Conservation (phyloP, 2,797 vertebrate genomes). For the Neostethus bicornis region DNA sequence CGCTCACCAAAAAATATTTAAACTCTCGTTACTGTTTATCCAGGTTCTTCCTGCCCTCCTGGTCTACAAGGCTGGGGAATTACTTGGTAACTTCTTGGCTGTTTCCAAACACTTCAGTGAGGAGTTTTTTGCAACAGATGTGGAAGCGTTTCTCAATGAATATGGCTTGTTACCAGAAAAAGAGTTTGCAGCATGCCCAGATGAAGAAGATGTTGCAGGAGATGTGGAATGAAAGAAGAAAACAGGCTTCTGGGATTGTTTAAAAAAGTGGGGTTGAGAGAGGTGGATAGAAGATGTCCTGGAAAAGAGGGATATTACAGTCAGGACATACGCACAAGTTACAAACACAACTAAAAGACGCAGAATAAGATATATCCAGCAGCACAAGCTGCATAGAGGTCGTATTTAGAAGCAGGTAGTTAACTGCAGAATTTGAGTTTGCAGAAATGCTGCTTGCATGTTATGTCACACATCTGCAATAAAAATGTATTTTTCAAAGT, state of each 20-base stretch:
- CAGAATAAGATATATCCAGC: conserved; percentile 1
- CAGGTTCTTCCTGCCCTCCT: conserved; percentile 88
- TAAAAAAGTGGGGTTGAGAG: too few species aligned
- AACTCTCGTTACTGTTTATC: background rate
- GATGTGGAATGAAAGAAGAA: conserved; percentile 73
- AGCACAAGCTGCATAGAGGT: conserved; percentile 3
- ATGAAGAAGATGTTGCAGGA: conserved; percentile 74
- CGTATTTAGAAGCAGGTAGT: conserved; percentile 31
- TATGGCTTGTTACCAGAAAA: conserved; percentile 92
- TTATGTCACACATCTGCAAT: conserved; percentile 24
- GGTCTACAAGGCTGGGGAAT: conserved; percentile 91
- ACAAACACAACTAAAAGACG: conserved; percentile 12
- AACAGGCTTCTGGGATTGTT: too few species aligned
- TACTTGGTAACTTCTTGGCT: conserved; percentile 90
- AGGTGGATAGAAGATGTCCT: background rate
- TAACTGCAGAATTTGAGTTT: conserved; percentile 13
- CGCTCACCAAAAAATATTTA: background rate
- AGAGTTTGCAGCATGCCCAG: conserved; percentile 75
- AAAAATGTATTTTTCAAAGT: conserved; percentile 29
- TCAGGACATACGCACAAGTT: background rate
- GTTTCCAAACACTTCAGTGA: conserved; percentile 85
- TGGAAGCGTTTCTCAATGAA: conserved; percentile 91
- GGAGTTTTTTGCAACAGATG: conserved; percentile 91
- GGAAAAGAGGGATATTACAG: background rate
- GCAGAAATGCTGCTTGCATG: conserved; percentile 27